These are phyloP conservation scores for Calliphora vicina DNA, from an alignment of 1,140 invertebrate genomes.

Conservation along the genomic window DNA sequence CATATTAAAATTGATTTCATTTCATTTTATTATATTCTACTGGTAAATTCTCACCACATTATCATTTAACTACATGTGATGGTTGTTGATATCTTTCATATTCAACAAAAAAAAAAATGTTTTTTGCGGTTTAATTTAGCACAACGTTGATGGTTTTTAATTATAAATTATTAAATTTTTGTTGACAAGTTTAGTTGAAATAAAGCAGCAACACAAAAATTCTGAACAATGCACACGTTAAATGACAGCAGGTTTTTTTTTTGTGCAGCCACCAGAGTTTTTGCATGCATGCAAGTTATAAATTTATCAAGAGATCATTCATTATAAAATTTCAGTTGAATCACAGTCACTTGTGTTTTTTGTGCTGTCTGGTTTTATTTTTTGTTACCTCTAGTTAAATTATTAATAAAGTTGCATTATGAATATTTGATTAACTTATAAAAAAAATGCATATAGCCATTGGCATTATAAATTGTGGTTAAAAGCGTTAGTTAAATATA, in stretches of 20 bases:
- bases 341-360: background rate
- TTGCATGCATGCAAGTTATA: background rate
- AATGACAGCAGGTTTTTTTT: background rate
- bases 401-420: too few species aligned
- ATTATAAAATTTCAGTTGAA: background rate
- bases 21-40: background rate
- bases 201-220: background rate
- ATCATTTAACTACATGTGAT: background rate
- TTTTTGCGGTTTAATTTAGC: background rate
- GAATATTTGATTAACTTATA: too few species aligned
- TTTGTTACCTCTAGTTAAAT: too few species aligned
- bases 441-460: background rate
- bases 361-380: too few species aligned
- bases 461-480: background rate
- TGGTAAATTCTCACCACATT: background rate
- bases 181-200: slow-evolving; percentile 38
- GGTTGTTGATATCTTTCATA: background rate
- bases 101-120: background rate
- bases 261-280: background rate
- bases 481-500: background rate
- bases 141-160: slow-evolving; percentile 47
- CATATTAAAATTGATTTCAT: background rate
- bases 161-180: slow-evolving; percentile 51
- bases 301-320: background rate
- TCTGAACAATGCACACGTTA: background rate